Evolutionary conservation across 2,888 invertebrate species (phyloP).

Genomic region (Drosophila dives): DNA sequence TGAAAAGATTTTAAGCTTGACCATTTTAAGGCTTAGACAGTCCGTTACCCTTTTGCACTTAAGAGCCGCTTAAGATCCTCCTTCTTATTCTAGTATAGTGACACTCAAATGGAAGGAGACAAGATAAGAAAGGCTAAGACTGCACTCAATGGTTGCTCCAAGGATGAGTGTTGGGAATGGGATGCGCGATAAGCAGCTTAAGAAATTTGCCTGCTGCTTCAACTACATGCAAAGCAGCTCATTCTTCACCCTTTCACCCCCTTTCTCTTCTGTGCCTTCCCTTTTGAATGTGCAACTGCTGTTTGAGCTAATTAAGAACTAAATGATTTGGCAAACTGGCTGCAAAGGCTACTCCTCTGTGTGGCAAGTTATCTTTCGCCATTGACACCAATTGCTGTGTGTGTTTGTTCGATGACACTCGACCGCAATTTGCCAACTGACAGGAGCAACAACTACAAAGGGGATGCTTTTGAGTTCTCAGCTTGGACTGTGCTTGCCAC

Average conservation of each 20-base stretch:
- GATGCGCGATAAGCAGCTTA: slow-evolving; percentile 39
- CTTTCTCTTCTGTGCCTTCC: background rate
- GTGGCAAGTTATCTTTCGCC: slow-evolving; percentile 39
- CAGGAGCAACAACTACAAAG: slow-evolving; percentile 31
- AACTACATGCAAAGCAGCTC: slow-evolving; percentile 55
- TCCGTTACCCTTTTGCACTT: slow-evolving; percentile 21
- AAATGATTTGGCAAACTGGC: slow-evolving; percentile 66
- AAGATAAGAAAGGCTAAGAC: slow-evolving; percentile 44
- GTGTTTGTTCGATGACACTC: slow-evolving; percentile 65
- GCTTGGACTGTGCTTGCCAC: slow-evolving; percentile 42
- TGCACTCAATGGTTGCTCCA: slow-evolving; percentile 38
- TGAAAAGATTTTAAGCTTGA: slow-evolving; percentile 7
- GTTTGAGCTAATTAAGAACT: slow-evolving; percentile 58
- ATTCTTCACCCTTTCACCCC: background rate
- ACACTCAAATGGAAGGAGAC: slow-evolving; percentile 30
- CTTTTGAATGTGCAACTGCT: slow-evolving; percentile 18
- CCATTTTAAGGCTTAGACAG: slow-evolving; percentile 17
- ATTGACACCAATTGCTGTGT: slow-evolving; percentile 34
- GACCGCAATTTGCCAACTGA: slow-evolving; percentile 65
- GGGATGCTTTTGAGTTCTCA: slow-evolving; percentile 23
- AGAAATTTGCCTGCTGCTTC: slow-evolving; percentile 28
- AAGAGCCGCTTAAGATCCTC: slow-evolving; percentile 21
- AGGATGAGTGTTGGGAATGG: background rate
- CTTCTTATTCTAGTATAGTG: slow-evolving; percentile 14
- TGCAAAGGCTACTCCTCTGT: slow-evolving; percentile 27